These are phyloP conservation scores for Holocentrus rufus DNA, from an alignment of 2,797 vertebrate genomes.

Conservation along the genomic window DNA sequence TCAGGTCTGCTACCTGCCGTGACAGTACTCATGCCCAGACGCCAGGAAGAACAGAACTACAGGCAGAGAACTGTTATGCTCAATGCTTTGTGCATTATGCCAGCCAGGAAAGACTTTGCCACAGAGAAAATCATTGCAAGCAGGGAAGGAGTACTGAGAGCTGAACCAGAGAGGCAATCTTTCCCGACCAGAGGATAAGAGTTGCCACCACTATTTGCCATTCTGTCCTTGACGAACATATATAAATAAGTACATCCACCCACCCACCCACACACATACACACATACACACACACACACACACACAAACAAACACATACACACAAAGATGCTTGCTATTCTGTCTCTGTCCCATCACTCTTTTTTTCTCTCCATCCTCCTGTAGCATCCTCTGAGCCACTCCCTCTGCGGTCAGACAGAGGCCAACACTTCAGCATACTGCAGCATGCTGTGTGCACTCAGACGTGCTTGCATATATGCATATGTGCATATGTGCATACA, in stretches of 20 bases:
- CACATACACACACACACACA: constrained; percentile 9
- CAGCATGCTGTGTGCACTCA: constrained; percentile 65
- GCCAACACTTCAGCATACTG: constrained; percentile 77
- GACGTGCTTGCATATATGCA: constrained; percentile 48
- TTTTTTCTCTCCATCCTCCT: constrained; percentile 59
- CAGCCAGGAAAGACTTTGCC: constrained; percentile 39
- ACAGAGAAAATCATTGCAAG: constrained; percentile 53
- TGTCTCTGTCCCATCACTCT: constrained; percentile 29
- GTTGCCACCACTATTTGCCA: constrained; percentile 51
- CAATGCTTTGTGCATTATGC: constrained; percentile 43
- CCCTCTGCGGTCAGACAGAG: constrained; percentile 81
- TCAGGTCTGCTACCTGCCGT: background rate
- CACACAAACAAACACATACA: no score
- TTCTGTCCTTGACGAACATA: constrained; percentile 25
- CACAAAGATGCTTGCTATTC: no score
- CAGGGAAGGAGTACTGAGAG: constrained; percentile 40
- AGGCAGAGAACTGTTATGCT: constrained; percentile 1
- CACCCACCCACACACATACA: constrained; percentile 40
- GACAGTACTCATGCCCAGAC: background rate
- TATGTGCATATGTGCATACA: constrained; percentile 45
- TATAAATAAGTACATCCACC: constrained; percentile 16
- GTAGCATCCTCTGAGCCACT: constrained; percentile 70
- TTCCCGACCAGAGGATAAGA: constrained; percentile 58
- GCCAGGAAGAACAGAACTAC: background rate
- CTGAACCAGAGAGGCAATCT: constrained; percentile 59